Evolutionary conservation across 2,888 invertebrate genomes (phyloP), one percentile per base, ranked within the genome.

Genomic region (Achlya flavicornis): DNA sequence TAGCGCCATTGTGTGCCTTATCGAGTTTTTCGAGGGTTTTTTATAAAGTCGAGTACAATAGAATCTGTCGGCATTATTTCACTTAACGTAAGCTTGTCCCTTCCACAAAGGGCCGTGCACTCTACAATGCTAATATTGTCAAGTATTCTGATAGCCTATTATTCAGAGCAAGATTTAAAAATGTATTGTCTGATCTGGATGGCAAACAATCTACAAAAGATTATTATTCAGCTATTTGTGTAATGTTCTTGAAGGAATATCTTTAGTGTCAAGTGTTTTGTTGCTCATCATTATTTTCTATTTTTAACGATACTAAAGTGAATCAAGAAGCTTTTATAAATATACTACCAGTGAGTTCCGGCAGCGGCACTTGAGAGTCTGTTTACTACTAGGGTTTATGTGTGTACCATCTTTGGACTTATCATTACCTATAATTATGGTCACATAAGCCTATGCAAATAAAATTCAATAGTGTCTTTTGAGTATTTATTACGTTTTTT

Each of bases 41-140:
- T 74, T 78, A 79, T 77, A 76, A 72, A 74, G 63, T 66, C 67
- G 35, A 59, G 73, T 68, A 82, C 81, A 82, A 82, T 76, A 71
- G 75, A 70, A 63, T 67, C 68, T 59, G 16, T 46, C 63, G 62
- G 66, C 63, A 66, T 75, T 73, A 73, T 73, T 70, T 67, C 67
- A 70, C 73, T 74, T 72, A 41, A 70, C 73, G 74, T 73, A 72
- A 71, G 75, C 74, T 73, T 77, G 80, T 80, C 80, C 71, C 62
- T 57, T 43, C 74, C 76, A 83, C 81, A 84, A 84, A 79, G 79
- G 70, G 73, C 68, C 64, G 69, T 71, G 26, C 58, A 64, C 68
- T 59, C 68, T 63, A 81, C 81, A 84, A 84, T 81, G 74, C 81
- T 79, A 75, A 76, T 75, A 74, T 71, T 74, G 72, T 77, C 72